Conservation (phyloP, 1,140 invertebrate genomes). For the Brachionus angularis region DNA sequence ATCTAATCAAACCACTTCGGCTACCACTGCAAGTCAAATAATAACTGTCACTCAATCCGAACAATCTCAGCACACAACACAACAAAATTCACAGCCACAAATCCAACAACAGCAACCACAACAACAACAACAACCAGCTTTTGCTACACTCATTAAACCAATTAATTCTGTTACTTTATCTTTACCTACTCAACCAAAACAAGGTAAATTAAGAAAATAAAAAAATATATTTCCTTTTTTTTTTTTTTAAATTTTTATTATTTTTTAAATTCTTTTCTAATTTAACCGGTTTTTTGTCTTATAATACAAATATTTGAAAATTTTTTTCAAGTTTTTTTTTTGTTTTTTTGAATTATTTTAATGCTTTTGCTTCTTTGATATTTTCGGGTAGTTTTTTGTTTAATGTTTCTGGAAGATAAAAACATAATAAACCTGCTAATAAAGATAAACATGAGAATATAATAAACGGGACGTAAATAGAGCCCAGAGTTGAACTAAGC, state of each 20-base stretch:
- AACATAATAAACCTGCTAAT: neutral
- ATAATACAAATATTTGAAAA: too few relatives aligned
- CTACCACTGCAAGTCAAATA: too few relatives aligned
- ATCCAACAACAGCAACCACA: neutral
- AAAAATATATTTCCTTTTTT: too few relatives aligned
- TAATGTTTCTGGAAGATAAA: neutral
- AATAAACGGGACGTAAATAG: neutral
- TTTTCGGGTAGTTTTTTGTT: slow-evolving; percentile 7
- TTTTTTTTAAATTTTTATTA: too few relatives aligned
- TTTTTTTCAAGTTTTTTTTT: neutral
- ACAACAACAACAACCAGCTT: neutral
- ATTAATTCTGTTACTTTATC: slow-evolving; percentile 16
- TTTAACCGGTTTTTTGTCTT: too few relatives aligned
- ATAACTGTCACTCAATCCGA: too few relatives aligned
- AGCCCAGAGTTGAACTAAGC: neutral
- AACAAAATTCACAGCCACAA: neutral
- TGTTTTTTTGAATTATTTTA: neutral
- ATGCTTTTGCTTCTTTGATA: neutral
- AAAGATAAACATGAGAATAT: neutral
- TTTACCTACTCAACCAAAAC: slow-evolving; percentile 22
- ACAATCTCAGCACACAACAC: too few relatives aligned
- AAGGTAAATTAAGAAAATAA: neutral
- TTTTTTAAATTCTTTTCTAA: too few relatives aligned
- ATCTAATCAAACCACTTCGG: too few relatives aligned
- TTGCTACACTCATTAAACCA: slow-evolving; percentile 30